Percentiles rank a stretch among this genome's conserved stretches.
Conservation (phyloP, 1,140 invertebrate species). For the Oncopeltus fasciatus region DNA sequence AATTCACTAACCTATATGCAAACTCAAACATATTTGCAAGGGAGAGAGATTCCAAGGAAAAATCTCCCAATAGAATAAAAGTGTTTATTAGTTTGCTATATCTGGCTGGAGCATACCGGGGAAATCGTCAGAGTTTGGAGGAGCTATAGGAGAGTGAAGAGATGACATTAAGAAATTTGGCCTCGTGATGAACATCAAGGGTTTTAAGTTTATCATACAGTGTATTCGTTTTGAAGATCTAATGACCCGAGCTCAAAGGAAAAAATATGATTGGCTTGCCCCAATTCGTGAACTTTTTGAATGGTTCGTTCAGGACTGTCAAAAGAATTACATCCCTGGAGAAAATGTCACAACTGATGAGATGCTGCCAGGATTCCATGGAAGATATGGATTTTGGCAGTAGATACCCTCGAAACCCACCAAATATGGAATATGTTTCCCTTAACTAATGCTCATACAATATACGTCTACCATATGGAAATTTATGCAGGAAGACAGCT, state of each 20-base stretch:
- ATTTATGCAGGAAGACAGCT: neutral
- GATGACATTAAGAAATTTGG: neutral
- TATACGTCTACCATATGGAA: neutral
- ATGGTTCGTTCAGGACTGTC: neutral
- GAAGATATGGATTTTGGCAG: neutral
- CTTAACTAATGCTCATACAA: neutral
- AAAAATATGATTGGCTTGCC: conserved; percentile 19
- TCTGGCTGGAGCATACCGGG: conserved; percentile 5
- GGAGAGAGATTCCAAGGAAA: neutral
- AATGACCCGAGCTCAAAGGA: conserved; percentile 3
- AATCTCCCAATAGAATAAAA: neutral
- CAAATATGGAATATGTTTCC: neutral
- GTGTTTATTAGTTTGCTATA: conserved; percentile 14
- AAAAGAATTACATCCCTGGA: neutral
- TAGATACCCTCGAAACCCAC: neutral
- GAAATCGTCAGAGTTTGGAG: neutral
- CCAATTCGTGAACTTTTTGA: neutral
- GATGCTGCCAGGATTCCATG: neutral
- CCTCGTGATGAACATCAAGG: neutral
- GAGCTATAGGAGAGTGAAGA: conserved; percentile 11
- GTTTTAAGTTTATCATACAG: neutral
- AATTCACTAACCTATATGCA: no score
- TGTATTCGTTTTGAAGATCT: neutral
- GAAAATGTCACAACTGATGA: neutral
- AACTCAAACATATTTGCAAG: neutral